Evolutionary conservation across 2,888 invertebrate species (phyloP), one percentile per base, ranked within the genome.

Genomic region (Chymomyza fuscimana): DNA sequence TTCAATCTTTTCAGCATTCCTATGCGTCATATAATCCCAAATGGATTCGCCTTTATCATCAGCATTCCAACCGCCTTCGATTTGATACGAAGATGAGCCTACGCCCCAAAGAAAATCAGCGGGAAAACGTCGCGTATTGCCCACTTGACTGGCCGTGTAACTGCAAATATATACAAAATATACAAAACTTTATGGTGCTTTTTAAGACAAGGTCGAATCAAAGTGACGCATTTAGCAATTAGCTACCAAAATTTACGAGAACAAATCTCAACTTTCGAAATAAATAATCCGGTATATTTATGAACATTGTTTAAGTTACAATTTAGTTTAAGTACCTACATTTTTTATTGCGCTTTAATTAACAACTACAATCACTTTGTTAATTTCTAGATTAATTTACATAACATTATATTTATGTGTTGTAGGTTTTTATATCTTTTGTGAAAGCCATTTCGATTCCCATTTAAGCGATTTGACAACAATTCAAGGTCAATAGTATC

Each of bases 21-120:
- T 92, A 89, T 94, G 94, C 1, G 93, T 93, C 78, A 94, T 89
- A 67, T 89, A 92, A 89, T 95, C 95, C 95, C 95, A 95, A 72
- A 94, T 94, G 69, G 92, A 94, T 90, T 93, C 92, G 0, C 93
- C 90, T 88, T 94, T 94, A 22, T 93, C 94, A 65, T 91, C 91
- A 15, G 81, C 89, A 80, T 92, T 86, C 92, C 91, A 92, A 15
- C 89, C 92, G 15, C 92, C 92, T 73, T 92, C 92, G 36, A 92
- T 91, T 78, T 92, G 92, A 77, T 92, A 92, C 1, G 92, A 89
- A 3, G 92, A 92, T 2, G 92, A 90, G 0, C 90, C 91, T 40
- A 92, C 90, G 64, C 92, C 92, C 91, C 91, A 92, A 32, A 90
- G 72, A 76, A 92, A 92, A 69, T 91, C 91, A 68, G 77, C 82